These are phyloP conservation scores for Mus pahari DNA, from an alignment of 2,113 vertebrate genomes.

Conservation along the genomic window DNA sequence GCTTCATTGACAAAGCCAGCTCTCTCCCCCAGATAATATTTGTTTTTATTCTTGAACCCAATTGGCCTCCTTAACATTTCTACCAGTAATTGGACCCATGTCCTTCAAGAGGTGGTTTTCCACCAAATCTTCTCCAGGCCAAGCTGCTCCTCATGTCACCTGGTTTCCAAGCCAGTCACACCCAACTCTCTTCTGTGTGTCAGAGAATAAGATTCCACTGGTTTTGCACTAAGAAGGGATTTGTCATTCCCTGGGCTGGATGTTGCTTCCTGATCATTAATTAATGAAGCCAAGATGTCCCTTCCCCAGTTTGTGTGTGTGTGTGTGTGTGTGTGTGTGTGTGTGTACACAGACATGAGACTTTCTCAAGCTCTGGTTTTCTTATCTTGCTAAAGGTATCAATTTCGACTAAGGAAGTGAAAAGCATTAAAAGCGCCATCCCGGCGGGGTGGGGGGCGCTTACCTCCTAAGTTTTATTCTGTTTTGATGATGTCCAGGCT, in stretches of 20 bases:
- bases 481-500: background rate
- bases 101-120: background rate
- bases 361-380: background rate
- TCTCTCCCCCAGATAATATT: background rate
- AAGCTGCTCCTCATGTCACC: background rate
- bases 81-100: background rate
- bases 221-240: background rate
- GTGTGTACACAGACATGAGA: background rate
- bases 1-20: background rate
- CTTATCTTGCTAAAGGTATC: conserved; percentile 8
- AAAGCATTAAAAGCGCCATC: background rate
- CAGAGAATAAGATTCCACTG: background rate
- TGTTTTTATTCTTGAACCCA: background rate
- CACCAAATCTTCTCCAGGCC: background rate
- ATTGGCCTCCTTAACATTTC: background rate
- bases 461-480: background rate
- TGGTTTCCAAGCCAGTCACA: background rate
- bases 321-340: background rate
- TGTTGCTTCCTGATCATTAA: background rate
- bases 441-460: background rate
- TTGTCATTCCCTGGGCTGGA: background rate
- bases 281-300: background rate
- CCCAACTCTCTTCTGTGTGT: background rate
- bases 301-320: background rate
- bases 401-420: background rate